Evolutionary conservation across 2,888 invertebrate species (phyloP).

Genomic region (Crepidodera aurea): DNA sequence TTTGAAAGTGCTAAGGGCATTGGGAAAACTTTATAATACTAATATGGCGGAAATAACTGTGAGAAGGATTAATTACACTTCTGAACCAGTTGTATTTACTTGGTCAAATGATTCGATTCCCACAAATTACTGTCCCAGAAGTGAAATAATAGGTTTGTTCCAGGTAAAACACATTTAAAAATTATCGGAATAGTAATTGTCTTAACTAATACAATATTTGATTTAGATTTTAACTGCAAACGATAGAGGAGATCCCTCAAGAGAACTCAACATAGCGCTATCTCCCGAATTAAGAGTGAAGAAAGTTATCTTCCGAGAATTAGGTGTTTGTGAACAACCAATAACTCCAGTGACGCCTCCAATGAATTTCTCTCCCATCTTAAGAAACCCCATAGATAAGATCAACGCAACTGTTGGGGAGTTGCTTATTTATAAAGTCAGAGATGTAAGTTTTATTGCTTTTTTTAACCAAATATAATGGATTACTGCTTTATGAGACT

Average conservation of each 20-base stretch:
- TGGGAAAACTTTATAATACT: constrained; percentile 67
- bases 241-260: constrained; percentile 68
- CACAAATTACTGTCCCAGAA: constrained; percentile 79
- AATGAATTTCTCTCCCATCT: constrained; percentile 76
- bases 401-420: constrained; percentile 85
- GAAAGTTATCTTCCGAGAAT: constrained; percentile 71
- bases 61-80: constrained; percentile 68
- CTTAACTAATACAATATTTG: no score
- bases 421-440: constrained; percentile 81
- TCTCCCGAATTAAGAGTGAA: constrained; percentile 72
- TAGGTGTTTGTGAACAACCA: constrained; percentile 72
- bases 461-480: background rate
- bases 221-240: constrained; percentile 64
- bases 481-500: no score
- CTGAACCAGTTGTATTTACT: constrained; percentile 72
- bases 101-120: constrained; percentile 90
- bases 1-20: constrained; percentile 70
- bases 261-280: constrained; percentile 68
- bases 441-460: constrained; percentile 66
- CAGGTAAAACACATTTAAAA: constrained; percentile 62
- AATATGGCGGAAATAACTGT: constrained; percentile 74
- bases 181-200: background rate
- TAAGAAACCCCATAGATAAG: constrained; percentile 85
- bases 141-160: constrained; percentile 74
- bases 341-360: constrained; percentile 56